Evolutionary conservation across 1,140 invertebrate species (phyloP), one percentile per base, ranked within the genome.

Genomic region (Colletes gigas): DNA sequence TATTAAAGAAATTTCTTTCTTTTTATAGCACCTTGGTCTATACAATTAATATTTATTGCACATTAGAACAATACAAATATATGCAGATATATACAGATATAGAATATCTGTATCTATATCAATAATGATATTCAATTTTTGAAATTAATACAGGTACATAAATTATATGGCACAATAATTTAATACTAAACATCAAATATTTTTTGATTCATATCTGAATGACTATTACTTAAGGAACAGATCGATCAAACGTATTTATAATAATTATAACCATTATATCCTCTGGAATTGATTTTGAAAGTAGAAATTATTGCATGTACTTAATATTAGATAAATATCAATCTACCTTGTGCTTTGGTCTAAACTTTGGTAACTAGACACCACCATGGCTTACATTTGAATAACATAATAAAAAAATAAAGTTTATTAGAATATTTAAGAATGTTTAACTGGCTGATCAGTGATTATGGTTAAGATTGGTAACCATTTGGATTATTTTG

Each of bases 401-500:
- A 52, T 76, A 65, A 62, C 30, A 68, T 75, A 70, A 57, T 74
- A 19, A 19, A 65, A 50, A 63, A 65, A 71, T 76, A 77, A 81
- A 63, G 76, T 81, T 52, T 14, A 15, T 41, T 50, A 19, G 47
- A 47, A 47, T 55, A 47, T 47, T 39, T 63, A n/a, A 78, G 0
- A 69, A 39, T 39, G 55, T 71, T 52, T 14, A 41, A 17, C 39
- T 62, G 41, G n/a, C 15, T 19, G 47, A 77, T 39, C 7, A 52
- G 39, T 19, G 76, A 70, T 52, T 84, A 55, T 57, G 41, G 82
- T 41, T 54, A 83, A 19, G 30, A 17, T 84, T 90, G 92, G 67
- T 94, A 98, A 8, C 98, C 98, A 83, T 97, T 95, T 10, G 98
- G 98, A 94, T 99, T 98, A 68, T 94, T 94, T 77, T 95, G 95